Evolutionary conservation across 2,113 vertebrate genomes (phyloP).

Genomic region (Xiphophorus hellerii): DNA sequence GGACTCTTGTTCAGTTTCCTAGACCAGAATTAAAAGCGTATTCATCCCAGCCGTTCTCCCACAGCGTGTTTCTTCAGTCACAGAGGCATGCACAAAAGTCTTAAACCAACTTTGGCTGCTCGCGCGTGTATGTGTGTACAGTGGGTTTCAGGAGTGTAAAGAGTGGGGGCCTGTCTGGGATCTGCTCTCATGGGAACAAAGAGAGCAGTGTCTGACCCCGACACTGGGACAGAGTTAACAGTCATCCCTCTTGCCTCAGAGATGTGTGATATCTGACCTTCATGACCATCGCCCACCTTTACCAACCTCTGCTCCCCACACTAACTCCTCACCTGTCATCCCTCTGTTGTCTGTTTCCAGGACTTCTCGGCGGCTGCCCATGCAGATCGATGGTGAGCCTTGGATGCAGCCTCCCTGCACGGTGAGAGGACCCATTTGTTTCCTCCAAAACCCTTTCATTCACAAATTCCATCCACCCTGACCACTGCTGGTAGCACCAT

Average conservation of each 20-base stretch:
- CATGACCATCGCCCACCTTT: conserved; percentile 1
- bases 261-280: conserved; percentile 69
- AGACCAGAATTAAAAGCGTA: conserved; percentile 52
- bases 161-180: conserved; percentile 75
- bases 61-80: conserved; percentile 53
- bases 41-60: conserved; percentile 65
- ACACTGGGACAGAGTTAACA: conserved; percentile 64
- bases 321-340: background rate
- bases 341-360: conserved; percentile 68
- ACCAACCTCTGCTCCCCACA: background rate
- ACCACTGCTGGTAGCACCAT: background rate
- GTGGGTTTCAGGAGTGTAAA: conserved; percentile 67
- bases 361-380: conserved; percentile 91
- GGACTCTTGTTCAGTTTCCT: conserved; percentile 45
- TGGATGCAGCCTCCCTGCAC: conserved; percentile 96
- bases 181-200: conserved; percentile 77
- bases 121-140: conserved; percentile 33
- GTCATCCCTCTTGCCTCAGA: conserved; percentile 56
- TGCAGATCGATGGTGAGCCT: conserved; percentile 97
- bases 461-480: background rate
- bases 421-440: conserved; percentile 75
- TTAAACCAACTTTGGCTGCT: conserved; percentile 60
- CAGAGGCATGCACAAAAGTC: conserved; percentile 57
- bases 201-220: conserved; percentile 71
- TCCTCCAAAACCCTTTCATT: background rate